These are phyloP conservation scores for Aphyosemion australe DNA, from an alignment of 2,113 vertebrate genomes.

Conservation along the genomic window DNA sequence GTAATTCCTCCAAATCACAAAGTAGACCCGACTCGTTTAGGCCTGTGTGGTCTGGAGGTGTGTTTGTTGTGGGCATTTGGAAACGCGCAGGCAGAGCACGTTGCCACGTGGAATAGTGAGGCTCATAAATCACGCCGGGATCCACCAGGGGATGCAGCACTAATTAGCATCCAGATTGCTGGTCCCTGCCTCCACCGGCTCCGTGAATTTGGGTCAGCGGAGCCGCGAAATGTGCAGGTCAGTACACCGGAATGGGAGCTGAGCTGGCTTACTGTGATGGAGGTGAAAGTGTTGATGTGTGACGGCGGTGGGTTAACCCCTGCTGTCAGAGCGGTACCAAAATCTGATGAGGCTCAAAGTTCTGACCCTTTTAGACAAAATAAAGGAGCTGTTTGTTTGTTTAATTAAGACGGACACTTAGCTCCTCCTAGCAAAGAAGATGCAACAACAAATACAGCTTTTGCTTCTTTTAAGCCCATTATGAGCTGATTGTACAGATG, in stretches of 20 bases:
- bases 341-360: too few species aligned
- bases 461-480: too few species aligned
- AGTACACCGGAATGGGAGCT: constrained; percentile 52
- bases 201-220: constrained; percentile 70
- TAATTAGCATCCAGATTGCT: constrained; percentile 66
- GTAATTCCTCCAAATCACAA: constrained; percentile 23
- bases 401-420: too few species aligned
- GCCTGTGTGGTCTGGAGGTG: constrained; percentile 1
- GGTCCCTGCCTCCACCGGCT: constrained; percentile 42
- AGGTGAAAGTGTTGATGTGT: constrained; percentile 56
- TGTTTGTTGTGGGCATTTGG: constrained; percentile 20
- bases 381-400: too few species aligned
- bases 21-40: constrained; percentile 18
- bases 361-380: too few species aligned
- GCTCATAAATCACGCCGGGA: constrained; percentile 61
- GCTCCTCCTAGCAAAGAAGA: too few species aligned
- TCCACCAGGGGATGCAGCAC: constrained; percentile 47
- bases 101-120: constrained; percentile 51
- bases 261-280: constrained; percentile 50
- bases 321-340: background rate
- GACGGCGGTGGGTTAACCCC: constrained; percentile 29
- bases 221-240: constrained; percentile 63
- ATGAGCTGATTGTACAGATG: too few species aligned
- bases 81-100: constrained; percentile 21
- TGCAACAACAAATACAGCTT: too few species aligned